Percentiles rank a stretch among this genome's conserved stretches.
Conservation (phyloP, 1,140 invertebrate species). For the Drosophila murphyi region DNA sequence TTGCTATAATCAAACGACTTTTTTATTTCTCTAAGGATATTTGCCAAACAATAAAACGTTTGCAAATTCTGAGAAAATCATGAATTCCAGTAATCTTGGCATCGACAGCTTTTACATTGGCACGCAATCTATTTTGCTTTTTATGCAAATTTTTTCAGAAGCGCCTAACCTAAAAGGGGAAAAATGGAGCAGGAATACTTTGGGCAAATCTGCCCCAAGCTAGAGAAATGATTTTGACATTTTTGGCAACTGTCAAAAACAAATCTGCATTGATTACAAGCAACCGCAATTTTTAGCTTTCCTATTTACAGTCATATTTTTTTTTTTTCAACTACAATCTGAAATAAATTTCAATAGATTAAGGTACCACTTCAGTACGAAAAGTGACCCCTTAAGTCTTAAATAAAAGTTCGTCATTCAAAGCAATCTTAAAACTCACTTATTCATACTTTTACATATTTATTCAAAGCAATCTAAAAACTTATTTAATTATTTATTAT, state of each 20-base stretch:
- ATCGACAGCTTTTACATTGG: constrained; percentile 20
- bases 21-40: constrained; percentile 16
- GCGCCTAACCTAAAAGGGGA: not conserved
- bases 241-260: constrained; percentile 17
- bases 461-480: too few species aligned
- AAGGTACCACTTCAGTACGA: too few species aligned
- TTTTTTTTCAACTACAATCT: not conserved
- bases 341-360: not conserved
- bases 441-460: too few species aligned
- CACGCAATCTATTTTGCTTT: constrained; percentile 48
- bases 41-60: constrained; percentile 27
- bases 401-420: too few species aligned
- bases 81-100: constrained; percentile 18
- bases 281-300: not conserved
- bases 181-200: constrained; percentile 28
- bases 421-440: too few species aligned
- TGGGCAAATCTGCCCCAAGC: constrained; percentile 31
- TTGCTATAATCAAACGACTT: constrained; percentile 14
- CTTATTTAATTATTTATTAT: too few species aligned
- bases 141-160: constrained; percentile 54
- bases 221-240: constrained; percentile 26
- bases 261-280: constrained; percentile 41
- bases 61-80: not conserved
- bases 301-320: not conserved
- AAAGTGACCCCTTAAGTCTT: too few species aligned